Conservation (phyloP, 2,888 invertebrate genomes). For the Netelia melanura region DNA sequence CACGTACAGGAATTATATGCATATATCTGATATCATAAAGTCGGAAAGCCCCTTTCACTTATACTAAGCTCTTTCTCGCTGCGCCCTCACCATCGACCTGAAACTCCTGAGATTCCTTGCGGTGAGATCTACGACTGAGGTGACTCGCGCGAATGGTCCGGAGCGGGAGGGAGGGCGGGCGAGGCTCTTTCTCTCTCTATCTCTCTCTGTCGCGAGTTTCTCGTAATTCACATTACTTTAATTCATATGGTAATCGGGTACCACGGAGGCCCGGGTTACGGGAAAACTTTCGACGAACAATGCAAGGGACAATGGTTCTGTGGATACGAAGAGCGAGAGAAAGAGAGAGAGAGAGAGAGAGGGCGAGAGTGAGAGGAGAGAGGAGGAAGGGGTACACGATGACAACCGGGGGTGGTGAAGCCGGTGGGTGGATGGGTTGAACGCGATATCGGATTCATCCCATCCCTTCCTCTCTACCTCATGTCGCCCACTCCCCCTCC, state of each 20-base stretch:
- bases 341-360: constrained; percentile 46
- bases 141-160: constrained; percentile 23
- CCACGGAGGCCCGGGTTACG: constrained; percentile 76
- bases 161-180: constrained; percentile 48
- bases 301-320: constrained; percentile 80
- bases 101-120: constrained; percentile 61
- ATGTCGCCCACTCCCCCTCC: constrained; percentile 76
- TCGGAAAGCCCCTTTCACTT: constrained; percentile 25
- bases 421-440: constrained; percentile 71
- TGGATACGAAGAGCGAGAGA: constrained; percentile 70
- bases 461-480: constrained; percentile 72
- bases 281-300: constrained; percentile 83
- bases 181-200: constrained; percentile 40
- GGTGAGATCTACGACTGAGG: constrained; percentile 20
- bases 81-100: constrained; percentile 38
- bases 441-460: constrained; percentile 82
- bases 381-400: constrained; percentile 40
- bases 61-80: constrained; percentile 38
- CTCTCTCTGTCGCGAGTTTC: constrained; percentile 51
- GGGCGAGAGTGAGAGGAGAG: constrained; percentile 18
- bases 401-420: constrained; percentile 58
- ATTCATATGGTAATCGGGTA: constrained; percentile 92
- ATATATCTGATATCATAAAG: constrained; percentile 27
- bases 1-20: constrained; percentile 2
- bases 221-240: constrained; percentile 92